Percentiles rank a stretch among this genome's conserved stretches.
Conservation (phyloP, 2,113 vertebrate species). For the Columba livia region DNA sequence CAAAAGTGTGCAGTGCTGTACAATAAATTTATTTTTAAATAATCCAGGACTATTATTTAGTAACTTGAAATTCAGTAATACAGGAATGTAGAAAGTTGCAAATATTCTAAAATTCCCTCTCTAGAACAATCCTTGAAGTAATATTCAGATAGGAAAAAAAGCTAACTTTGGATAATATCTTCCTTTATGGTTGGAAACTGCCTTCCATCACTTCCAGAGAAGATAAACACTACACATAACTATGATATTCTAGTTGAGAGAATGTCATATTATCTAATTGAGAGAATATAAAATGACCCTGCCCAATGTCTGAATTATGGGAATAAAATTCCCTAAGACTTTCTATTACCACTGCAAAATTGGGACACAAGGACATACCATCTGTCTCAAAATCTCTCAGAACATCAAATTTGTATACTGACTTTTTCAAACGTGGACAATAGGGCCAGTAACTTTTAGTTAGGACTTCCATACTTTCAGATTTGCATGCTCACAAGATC, state of each 20-base stretch:
- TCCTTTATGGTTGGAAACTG: neutral
- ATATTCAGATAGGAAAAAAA: neutral
- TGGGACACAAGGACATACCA: neutral
- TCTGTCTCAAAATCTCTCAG: neutral
- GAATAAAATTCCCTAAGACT: neutral
- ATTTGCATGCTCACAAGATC: neutral
- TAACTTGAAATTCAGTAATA: neutral
- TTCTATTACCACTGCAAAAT: neutral
- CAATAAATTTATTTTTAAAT: neutral
- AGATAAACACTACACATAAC: neutral
- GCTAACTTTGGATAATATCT: neutral
- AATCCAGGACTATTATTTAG: neutral
- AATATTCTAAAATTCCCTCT: neutral
- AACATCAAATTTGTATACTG: neutral
- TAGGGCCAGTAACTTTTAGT: neutral
- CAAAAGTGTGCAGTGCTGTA: neutral
- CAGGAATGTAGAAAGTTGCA: neutral
- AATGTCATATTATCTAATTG: neutral
- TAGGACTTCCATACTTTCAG: neutral
- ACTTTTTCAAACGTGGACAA: neutral
- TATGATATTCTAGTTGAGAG: neutral
- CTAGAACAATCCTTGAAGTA: neutral
- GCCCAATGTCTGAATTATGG: neutral
- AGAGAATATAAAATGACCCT: neutral
- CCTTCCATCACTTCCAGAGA: neutral